Conservation (phyloP, 2,888 invertebrate genomes). For the Cryptus armator region DNA sequence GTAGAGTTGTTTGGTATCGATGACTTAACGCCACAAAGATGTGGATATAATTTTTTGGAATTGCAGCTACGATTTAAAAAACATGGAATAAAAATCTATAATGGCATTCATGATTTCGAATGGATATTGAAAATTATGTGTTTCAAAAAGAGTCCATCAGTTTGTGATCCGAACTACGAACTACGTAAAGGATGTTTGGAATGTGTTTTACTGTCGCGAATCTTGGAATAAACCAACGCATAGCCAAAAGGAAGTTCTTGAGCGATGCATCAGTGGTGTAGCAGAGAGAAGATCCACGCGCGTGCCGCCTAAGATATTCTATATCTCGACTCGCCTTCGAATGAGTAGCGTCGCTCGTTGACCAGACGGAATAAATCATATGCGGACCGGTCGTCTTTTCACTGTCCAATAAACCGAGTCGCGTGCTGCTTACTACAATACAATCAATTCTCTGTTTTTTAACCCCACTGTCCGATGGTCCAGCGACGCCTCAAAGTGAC, state of each 20-base stretch:
- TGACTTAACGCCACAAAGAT: background rate
- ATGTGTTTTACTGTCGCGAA: conserved; percentile 76
- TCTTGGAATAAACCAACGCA: conserved; percentile 76
- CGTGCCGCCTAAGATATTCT: conserved; percentile 54
- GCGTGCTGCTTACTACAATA: conserved; percentile 46
- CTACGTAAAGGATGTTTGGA: background rate
- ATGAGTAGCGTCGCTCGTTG: conserved; percentile 78
- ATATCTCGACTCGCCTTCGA: conserved; percentile 63
- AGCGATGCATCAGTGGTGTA: conserved; percentile 60
- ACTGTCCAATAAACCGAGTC: conserved; percentile 55
- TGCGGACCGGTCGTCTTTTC: conserved; percentile 78
- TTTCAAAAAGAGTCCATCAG: too few species aligned
- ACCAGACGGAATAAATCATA: conserved; percentile 75
- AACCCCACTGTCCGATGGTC: conserved; percentile 35
- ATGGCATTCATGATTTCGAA: too few species aligned
- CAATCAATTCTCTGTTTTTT: background rate
- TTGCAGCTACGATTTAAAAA: too few species aligned
- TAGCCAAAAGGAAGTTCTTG: conserved; percentile 20
- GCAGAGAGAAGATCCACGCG: conserved; percentile 37
- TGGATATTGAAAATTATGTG: too few species aligned
- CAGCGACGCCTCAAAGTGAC: conserved; percentile 27
- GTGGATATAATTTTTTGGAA: background rate
- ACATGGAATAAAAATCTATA: too few species aligned
- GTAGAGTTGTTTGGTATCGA: background rate
- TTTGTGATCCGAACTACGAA: too few species aligned